Conservation (phyloP, 2,888 invertebrate genomes). For the Pogonocherus hispidulus region DNA sequence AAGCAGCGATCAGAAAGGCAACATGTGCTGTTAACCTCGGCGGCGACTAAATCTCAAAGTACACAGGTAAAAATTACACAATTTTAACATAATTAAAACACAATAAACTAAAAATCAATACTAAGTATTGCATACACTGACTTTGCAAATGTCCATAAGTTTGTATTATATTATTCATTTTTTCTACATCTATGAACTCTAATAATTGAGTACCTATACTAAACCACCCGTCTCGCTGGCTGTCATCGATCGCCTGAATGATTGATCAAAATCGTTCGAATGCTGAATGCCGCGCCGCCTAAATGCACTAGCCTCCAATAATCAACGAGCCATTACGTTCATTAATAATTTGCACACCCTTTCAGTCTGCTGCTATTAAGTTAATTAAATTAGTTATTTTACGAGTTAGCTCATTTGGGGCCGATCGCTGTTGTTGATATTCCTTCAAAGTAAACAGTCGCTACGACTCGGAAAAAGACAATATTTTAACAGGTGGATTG, state of each 20-base stretch:
- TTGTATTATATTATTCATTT: too few species aligned
- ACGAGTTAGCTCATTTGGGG: conserved; percentile 37
- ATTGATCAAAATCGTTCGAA: conserved; percentile 22
- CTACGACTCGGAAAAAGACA: conserved; percentile 24
- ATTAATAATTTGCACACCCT: conserved; percentile 62
- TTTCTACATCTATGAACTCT: too few species aligned
- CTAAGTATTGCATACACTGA: too few species aligned
- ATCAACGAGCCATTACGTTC: conserved; percentile 58
- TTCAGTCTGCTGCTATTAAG: conserved; percentile 59
- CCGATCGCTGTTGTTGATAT: conserved; percentile 21
- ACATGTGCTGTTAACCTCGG: too few species aligned
- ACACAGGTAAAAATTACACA: too few species aligned
- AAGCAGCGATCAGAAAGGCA: too few species aligned
- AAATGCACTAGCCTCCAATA: conserved; percentile 44
- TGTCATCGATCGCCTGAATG: conserved; percentile 16
- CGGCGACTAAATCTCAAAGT: too few species aligned
- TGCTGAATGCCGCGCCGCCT: conserved; percentile 18
- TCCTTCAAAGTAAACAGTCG: conserved; percentile 20
- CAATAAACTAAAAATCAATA: too few species aligned
- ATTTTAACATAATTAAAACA: too few species aligned
- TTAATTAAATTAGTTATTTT: conserved; percentile 62
- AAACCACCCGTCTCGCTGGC: too few species aligned
- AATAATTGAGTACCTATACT: too few species aligned
- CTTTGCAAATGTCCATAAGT: too few species aligned
- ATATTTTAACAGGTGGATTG: conserved; percentile 27